Conservation (phyloP, 2,113 vertebrate genomes). For the Ceratotherium simum region DNA sequence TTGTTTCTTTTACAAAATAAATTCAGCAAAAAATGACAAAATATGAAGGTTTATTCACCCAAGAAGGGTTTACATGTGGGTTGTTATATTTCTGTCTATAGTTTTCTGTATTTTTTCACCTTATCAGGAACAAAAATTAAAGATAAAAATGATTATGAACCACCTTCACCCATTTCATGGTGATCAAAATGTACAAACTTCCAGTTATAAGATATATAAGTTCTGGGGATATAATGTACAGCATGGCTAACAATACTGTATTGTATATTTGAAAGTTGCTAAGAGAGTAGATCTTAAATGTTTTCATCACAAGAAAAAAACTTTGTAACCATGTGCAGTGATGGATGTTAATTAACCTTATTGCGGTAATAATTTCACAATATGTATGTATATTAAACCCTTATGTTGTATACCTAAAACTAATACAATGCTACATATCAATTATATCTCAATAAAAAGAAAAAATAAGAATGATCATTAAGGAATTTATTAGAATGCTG, state of each 20-base stretch:
- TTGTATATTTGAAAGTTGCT: neutral
- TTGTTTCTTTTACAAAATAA: constrained; percentile 2
- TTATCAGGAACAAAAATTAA: neutral
- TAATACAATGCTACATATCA: neutral
- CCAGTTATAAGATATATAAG: neutral
- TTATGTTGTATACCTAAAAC: neutral
- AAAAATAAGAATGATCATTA: neutral
- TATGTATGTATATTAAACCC: neutral
- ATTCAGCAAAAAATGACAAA: constrained; percentile 2
- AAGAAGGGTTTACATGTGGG: neutral
- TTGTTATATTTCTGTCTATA: neutral
- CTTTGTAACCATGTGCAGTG: neutral
- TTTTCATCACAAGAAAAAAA: neutral
- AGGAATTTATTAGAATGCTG: neutral
- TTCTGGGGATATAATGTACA: neutral
- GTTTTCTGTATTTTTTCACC: neutral
- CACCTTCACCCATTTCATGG: neutral
- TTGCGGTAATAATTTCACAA: neutral
- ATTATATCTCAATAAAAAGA: neutral
- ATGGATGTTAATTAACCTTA: neutral
- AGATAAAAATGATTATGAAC: neutral
- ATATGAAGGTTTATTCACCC: neutral
- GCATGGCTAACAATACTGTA: neutral
- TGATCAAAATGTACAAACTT: neutral
- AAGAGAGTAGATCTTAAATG: neutral